Base-by-base conservation (phyloP, 1,140 invertebrate species). In the Mya arenaria region DNA sequence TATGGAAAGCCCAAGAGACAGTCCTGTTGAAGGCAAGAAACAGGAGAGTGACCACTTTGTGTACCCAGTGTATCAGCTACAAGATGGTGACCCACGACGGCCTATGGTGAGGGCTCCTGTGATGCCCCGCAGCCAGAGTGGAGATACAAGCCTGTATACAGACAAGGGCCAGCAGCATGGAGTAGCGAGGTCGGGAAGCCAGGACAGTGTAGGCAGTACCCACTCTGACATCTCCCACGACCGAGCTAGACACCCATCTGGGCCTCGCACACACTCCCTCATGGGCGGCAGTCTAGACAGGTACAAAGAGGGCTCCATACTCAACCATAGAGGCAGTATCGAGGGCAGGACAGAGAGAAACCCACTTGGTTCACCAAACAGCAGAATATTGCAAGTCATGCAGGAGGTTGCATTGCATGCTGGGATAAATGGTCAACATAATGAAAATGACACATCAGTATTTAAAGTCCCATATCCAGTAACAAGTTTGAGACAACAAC, bases 1-100 rank as follows among this genome's bases (percentile, higher is more conserved):
- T 90, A 96, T 98, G 36, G 97, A 98, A 88, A 96, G 95, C 74
- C 93, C 91, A 28, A 87, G 92, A 77, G 85, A 88, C 56, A 93
- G 92, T 86, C 93, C 93, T 0, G 92, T 89, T 25, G 89, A 90
- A 39, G 84, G 48, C 8, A 63, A 79, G 30, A 86, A 86, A 80
- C 60, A 52, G 39, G 84, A 87, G n/a, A 80, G 65, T 55, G 85
- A 82, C 10, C 69, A 71, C 28, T 89, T 87, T 81, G 30, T 85
- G 39, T 88, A 87, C 39, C 85, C 83, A 13, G 66, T 63, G 8
- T 81, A 80, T 73, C 48, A 72, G n/a, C n/a, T n/a, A n/a, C n/a
- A n/a, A n/a, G 86, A 86, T 48, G 80, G 71, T 41, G 87, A 88
- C 13, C 74, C 65, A 32, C 55, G 82, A 10, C 41, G 83, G 36